phyloP scores from a whole-genome alignment of 2,113 vertebrate genomes.

The Toxotes jaculatrix region DNA sequence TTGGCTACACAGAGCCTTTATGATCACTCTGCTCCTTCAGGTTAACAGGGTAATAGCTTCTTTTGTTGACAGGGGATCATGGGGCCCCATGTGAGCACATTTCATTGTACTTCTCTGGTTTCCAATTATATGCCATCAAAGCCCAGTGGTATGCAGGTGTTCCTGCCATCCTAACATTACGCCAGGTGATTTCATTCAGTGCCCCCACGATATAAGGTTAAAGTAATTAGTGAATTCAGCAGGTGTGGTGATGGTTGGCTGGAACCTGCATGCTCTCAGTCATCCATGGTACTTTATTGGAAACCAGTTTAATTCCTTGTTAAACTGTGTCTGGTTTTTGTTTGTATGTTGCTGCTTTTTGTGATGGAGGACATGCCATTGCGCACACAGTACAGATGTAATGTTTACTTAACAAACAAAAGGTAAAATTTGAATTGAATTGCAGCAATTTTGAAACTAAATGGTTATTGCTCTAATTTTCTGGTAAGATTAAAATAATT shows the following conservation, averaged over 20 bases:
- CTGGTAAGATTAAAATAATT: background rate
- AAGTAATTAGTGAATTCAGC: slow-evolving; percentile 6
- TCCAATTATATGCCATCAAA: slow-evolving; percentile 26
- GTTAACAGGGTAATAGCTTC: slow-evolving; percentile 15
- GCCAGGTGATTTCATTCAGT: slow-evolving; percentile 26
- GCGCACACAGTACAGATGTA: background rate
- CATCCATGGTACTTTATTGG: background rate
- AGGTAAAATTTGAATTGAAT: background rate
- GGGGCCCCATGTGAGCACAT: background rate
- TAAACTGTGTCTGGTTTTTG: background rate
- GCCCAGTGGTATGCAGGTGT: slow-evolving; percentile 29
- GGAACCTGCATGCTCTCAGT: background rate
- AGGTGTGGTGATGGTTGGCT: background rate
- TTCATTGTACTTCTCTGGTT: slow-evolving; percentile 30
- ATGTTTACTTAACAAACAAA: background rate
- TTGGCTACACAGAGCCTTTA: background rate
- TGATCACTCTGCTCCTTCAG: slow-evolving; percentile 29
- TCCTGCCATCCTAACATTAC: background rate
- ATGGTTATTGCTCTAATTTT: background rate
- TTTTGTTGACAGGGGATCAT: slow-evolving; percentile 1
- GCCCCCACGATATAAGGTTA: background rate
- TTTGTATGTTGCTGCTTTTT: background rate
- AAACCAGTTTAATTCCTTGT: background rate
- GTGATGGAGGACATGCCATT: background rate
- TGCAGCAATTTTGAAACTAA: background rate